Percentiles rank a stretch among this genome's conserved stretches.
Evolutionary conservation across 2,888 invertebrate genomes (phyloP).

Genomic region (Drosophila siamana): DNA sequence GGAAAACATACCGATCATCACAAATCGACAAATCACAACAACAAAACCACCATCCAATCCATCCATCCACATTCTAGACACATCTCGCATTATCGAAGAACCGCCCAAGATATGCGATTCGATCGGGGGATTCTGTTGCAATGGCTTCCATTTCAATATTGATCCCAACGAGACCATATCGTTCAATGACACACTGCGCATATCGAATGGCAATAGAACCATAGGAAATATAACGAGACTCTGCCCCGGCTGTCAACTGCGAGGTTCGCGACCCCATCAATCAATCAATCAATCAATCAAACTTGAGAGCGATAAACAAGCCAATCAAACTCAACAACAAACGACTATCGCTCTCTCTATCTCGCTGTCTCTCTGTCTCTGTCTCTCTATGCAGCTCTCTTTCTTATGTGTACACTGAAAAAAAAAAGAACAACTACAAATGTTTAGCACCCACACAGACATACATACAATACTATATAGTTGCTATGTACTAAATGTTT

Average conservation of each 20-base stretch:
- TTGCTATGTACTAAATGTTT: constrained; percentile 26
- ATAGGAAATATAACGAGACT: constrained; percentile 83
- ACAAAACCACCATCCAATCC: constrained; percentile 59
- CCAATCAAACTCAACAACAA: constrained; percentile 26
- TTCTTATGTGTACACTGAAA: constrained; percentile 37
- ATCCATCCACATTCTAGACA: constrained; percentile 75
- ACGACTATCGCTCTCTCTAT: constrained; percentile 33
- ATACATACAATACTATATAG: constrained; percentile 15
- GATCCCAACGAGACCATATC: constrained; percentile 81
- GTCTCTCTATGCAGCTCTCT: constrained; percentile 15
- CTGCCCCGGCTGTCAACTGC: constrained; percentile 74
- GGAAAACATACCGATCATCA: constrained; percentile 26
- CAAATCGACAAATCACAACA: constrained; percentile 52
- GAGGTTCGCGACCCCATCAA: constrained; percentile 70
- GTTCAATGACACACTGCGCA: constrained; percentile 78
- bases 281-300: constrained; percentile 38
- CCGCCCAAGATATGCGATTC: constrained; percentile 77
- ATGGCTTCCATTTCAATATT: constrained; percentile 78
- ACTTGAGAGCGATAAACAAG: constrained; percentile 23
- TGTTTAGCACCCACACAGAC: constrained; percentile 13
- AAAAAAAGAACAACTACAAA: constrained; percentile 23
- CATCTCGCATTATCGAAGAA: constrained; percentile 75
- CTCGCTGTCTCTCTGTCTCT: constrained; percentile 12
- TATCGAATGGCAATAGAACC: constrained; percentile 76
- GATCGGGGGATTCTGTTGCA: constrained; percentile 80